A percentile compares a stretch with the other conserved stretches of the same genome.
These are phyloP conservation scores for Neoarius graeffei DNA, from an alignment of 2,113 vertebrate genomes.

Conservation along the genomic window DNA sequence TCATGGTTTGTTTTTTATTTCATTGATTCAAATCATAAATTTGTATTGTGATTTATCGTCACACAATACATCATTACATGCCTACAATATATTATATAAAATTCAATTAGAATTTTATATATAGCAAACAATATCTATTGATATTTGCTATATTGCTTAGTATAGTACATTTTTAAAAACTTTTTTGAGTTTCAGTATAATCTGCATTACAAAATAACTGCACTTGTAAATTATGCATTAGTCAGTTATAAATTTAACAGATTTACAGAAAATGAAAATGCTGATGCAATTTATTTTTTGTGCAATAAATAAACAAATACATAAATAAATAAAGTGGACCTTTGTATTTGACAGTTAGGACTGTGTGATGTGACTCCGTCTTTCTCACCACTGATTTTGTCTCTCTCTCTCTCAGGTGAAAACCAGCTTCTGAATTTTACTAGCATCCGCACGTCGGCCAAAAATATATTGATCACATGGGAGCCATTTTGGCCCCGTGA, in stretches of 20 bases:
- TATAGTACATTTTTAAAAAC: background rate
- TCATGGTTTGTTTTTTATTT: too few relatives aligned
- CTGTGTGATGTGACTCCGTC: background rate
- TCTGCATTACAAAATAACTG: too few relatives aligned
- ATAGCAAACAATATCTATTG: background rate
- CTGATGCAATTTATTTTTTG: background rate
- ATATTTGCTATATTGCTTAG: background rate
- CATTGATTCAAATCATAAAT: too few relatives aligned
- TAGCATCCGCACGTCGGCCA: slow-evolving; percentile 72
- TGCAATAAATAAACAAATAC: background rate
- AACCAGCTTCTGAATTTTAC: slow-evolving; percentile 87
- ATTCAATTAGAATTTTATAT: background rate
- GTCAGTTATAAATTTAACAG: background rate
- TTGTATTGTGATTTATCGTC: too few relatives aligned
- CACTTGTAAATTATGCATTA: too few relatives aligned
- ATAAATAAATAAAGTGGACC: background rate
- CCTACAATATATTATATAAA: too few relatives aligned
- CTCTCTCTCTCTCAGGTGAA: slow-evolving; percentile 77
- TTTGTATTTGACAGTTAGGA: background rate
- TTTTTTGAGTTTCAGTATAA: too few relatives aligned
- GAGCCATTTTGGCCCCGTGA: slow-evolving; percentile 90
- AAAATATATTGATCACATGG: slow-evolving; percentile 92
- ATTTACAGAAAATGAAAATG: background rate
- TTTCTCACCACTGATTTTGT: background rate
- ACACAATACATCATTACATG: too few relatives aligned